phyloP scores from a whole-genome alignment of 2,797 vertebrate genomes.

The Pseudochromis fuscus region DNA sequence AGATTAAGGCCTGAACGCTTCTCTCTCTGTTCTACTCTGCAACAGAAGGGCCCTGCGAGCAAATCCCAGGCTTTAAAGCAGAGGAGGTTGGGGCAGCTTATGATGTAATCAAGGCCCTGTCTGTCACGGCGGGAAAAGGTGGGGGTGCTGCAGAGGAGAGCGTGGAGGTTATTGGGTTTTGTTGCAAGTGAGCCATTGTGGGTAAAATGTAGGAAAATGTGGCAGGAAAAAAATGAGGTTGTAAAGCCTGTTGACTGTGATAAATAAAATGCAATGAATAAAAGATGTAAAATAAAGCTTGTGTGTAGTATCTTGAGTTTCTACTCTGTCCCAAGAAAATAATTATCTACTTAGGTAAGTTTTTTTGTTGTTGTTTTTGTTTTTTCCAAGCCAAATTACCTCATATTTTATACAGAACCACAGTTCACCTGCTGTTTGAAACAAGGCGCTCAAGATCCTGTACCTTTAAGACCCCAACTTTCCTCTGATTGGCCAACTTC shows the following conservation, averaged over 20 bases:
- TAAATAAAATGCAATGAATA: too few relatives aligned
- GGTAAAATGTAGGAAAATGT: conserved; percentile 9
- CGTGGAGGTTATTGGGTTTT: conserved; percentile 61
- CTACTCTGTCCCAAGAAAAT: too few relatives aligned
- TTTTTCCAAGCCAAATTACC: too few relatives aligned
- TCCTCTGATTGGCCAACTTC: too few relatives aligned
- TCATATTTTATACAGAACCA: too few relatives aligned
- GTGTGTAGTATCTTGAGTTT: background rate
- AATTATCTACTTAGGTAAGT: too few relatives aligned
- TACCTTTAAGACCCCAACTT: too few relatives aligned
- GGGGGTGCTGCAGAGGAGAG: conserved; percentile 51
- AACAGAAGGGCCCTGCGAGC: conserved; percentile 83
- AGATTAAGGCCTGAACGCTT: conserved; percentile 80
- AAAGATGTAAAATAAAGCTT: background rate
- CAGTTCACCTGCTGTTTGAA: too few relatives aligned
- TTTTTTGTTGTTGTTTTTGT: too few relatives aligned
- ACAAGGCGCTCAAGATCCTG: too few relatives aligned
- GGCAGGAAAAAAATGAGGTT: background rate
- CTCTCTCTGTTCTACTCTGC: conserved; percentile 70
- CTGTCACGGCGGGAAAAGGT: conserved; percentile 72
- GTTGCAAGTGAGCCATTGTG: conserved; percentile 24
- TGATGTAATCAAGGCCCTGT: conserved; percentile 83
- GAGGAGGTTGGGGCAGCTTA: conserved; percentile 83
- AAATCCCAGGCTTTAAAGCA: conserved; percentile 85
- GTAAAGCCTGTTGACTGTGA: too few relatives aligned